Base-by-base conservation (phyloP, 2,113 vertebrate genomes). In the Pelobates fuscus region DNA sequence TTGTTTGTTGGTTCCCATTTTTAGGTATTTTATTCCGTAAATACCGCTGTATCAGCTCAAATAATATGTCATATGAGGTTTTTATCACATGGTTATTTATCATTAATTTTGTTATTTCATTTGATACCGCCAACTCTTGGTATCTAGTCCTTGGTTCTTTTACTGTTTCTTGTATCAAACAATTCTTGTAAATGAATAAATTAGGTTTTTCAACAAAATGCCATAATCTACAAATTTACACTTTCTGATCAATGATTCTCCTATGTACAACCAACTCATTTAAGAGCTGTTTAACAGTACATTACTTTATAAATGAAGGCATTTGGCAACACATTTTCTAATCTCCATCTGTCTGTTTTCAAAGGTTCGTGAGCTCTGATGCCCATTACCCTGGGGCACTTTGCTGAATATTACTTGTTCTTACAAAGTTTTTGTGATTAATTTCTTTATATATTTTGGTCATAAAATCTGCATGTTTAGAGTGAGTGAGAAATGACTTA, bases 341-440 rank as follows among this genome's bases (percentile, higher is more conserved):
- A 11, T 67, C 55, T 30, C 52, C 72, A 75, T 75, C 72, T 75
- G 72, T 46, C 63, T 8, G 25, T 14, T 66, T 46, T 59, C 64
- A 67, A 67, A 67, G 54, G 63, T 75, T 75, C 52, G 26, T 8
- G 32, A 60, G 54, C 37, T 67, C 4, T 30, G 37, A 67, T 60
- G 72, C 54, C 41, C 63, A 30, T 58, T 59, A 67, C 54, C 25
- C 41, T 12, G 11, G 6, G 64, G 63, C 15, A 25, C 37, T 44
- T 27, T 67, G 37, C 25, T 58, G 30, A 17, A 6, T 23, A 29
- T 66, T 62, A n/a, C 5, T 55, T 20, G 44, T 17, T 37, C 71
- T 74, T 21, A 75, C 23, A 58, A 59, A 67, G 63, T 46, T 55
- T 32, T 23, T 49, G 20, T 17, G 43, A 58, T 30, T 17, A 1